Evolutionary conservation across 2,797 vertebrate species (phyloP).

Genomic region (Novumbra hubbsi): DNA sequence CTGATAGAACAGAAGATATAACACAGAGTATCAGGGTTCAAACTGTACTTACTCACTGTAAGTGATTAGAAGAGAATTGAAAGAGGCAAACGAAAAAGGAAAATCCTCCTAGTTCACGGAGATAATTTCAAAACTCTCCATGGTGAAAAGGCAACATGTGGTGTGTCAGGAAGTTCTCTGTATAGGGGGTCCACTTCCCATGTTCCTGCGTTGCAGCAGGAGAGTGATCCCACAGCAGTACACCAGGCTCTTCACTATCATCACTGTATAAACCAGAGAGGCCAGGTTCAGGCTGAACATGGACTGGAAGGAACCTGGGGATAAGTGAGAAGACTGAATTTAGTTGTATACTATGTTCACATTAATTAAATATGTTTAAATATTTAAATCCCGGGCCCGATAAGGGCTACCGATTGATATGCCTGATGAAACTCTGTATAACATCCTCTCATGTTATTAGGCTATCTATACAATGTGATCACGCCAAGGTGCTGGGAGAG

Average conservation of each 20-base stretch:
- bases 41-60: background rate
- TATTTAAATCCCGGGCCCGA: too few relatives aligned
- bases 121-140: background rate
- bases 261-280: conserved; percentile 32
- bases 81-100: background rate
- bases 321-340: background rate
- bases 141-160: background rate
- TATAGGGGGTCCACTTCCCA: conserved; percentile 9
- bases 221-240: conserved; percentile 43
- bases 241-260: conserved; percentile 46
- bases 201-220: conserved; percentile 26
- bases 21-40: too few relatives aligned
- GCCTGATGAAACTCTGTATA: too few relatives aligned
- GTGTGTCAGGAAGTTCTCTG: background rate
- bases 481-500: background rate
- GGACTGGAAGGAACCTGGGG: background rate
- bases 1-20: too few relatives aligned
- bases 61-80: background rate
- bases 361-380: too few relatives aligned
- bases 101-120: background rate
- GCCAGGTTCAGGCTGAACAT: conserved; percentile 22
- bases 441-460: too few relatives aligned
- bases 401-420: too few relatives aligned
- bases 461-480: background rate
- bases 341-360: background rate